These are phyloP conservation scores for Triops longicaudatus DNA, from an alignment of 1,140 invertebrate genomes.

Conservation along the genomic window DNA sequence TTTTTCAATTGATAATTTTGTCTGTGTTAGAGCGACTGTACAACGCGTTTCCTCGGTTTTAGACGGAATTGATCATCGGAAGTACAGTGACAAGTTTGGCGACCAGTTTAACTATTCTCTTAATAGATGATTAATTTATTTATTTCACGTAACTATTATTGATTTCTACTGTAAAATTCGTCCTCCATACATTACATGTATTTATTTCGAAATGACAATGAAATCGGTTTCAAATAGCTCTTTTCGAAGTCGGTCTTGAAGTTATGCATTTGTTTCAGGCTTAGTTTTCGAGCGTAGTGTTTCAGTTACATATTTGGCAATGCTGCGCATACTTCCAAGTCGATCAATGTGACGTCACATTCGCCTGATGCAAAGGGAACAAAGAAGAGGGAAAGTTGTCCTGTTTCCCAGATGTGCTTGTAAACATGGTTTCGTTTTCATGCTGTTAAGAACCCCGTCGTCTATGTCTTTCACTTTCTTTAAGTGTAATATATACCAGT, in stretches of 20 bases:
- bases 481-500: neutral
- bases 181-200: no score
- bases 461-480: neutral
- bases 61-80: neutral
- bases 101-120: slow-evolving; percentile 8
- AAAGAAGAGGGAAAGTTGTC: neutral
- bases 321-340: neutral
- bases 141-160: neutral
- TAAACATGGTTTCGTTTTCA: slow-evolving; percentile 12
- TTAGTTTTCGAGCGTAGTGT: neutral
- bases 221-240: no score
- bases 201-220: no score
- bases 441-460: neutral
- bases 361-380: neutral
- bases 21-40: neutral
- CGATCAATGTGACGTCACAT: neutral
- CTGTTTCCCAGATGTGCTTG: neutral
- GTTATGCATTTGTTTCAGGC: no score
- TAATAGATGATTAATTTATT: neutral
- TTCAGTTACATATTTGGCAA: neutral
- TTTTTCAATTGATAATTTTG: neutral
- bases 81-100: neutral
- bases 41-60: neutral
- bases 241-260: no score
- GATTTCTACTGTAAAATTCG: no score